Percentiles rank a stretch among this genome's conserved stretches.
phyloP scores from a whole-genome alignment of 1,140 invertebrate species.

The Centruroides sculpturatus region DNA sequence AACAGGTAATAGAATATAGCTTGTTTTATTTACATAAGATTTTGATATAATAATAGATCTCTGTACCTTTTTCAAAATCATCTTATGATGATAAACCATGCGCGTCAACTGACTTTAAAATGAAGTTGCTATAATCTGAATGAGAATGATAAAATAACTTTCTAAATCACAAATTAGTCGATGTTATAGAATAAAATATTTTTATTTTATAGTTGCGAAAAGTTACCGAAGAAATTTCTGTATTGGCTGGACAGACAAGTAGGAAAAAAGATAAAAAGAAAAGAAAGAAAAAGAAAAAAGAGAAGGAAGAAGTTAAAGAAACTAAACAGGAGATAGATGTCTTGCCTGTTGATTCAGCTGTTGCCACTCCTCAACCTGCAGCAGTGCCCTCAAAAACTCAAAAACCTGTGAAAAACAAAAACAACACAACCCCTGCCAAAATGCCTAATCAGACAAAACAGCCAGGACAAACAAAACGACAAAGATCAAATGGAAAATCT shows the following conservation, averaged over 20 bases:
- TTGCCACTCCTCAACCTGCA: slow-evolving; percentile 16
- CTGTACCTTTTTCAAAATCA: not conserved
- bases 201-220: slow-evolving; percentile 17
- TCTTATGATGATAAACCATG: not conserved
- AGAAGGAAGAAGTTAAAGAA: slow-evolving; percentile 21
- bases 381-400: slow-evolving; percentile 20
- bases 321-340: not conserved
- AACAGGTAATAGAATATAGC: slow-evolving; percentile 37
- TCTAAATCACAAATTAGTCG: no score
- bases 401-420: slow-evolving; percentile 19
- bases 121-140: no score
- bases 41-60: not conserved
- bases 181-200: no score
- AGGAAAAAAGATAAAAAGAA: slow-evolving; percentile 46
- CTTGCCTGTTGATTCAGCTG: not conserved
- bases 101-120: no score
- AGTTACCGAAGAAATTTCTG: slow-evolving; percentile 15
- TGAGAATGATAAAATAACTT: no score
- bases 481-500: slow-evolving; percentile 16
- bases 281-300: slow-evolving; percentile 38
- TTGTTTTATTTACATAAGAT: not conserved
- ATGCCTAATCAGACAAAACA: slow-evolving; percentile 20
- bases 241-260: slow-evolving; percentile 23
- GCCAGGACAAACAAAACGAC: slow-evolving; percentile 9
- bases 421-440: slow-evolving; percentile 15